A percentile compares a stretch with the other conserved stretches of the same genome.
Evolutionary conservation across 1,140 invertebrate genomes (phyloP).

Genomic region (Papilio aristodemus): DNA sequence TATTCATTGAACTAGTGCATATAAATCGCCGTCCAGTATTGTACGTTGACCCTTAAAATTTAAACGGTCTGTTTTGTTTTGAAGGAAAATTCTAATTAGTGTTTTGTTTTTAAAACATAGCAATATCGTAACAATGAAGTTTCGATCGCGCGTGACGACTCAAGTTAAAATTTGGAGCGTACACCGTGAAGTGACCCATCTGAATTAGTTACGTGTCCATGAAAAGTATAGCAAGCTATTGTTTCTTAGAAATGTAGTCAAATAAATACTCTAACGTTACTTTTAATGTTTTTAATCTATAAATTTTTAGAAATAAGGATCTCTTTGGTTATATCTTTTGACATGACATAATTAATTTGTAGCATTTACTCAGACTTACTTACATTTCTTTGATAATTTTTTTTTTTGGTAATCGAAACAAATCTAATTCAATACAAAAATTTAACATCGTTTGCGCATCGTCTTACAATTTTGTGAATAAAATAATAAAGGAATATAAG

Average conservation of each 20-base stretch:
- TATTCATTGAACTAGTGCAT: constrained; percentile 63
- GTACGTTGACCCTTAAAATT: constrained; percentile 53
- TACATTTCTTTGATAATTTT: too few species aligned
- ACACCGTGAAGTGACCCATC: constrained; percentile 39
- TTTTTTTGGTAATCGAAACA: neutral
- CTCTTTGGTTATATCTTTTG: too few species aligned
- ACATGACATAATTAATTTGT: too few species aligned
- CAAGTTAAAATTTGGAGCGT: constrained; percentile 44
- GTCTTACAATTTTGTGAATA: constrained; percentile 11
- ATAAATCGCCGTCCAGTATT: constrained; percentile 49
- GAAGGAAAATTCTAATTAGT: constrained; percentile 48
- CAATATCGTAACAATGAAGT: constrained; percentile 35
- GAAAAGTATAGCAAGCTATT: constrained; percentile 37
- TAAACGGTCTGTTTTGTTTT: constrained; percentile 52
- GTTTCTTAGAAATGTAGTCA: neutral
- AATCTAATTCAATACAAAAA: neutral
- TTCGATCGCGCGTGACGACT: constrained; percentile 37
- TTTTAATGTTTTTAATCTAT: neutral
- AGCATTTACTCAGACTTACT: too few species aligned
- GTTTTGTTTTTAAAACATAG: constrained; percentile 47
- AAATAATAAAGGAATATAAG: neutral
- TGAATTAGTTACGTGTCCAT: constrained; percentile 26
- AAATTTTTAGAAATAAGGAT: too few species aligned
- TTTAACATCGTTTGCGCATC: constrained; percentile 7
- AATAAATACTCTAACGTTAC: constrained; percentile 9